Percentiles rank a stretch among this genome's conserved stretches.
Conservation (phyloP, 2,113 vertebrate species). For the Formicarius rufipectus region DNA sequence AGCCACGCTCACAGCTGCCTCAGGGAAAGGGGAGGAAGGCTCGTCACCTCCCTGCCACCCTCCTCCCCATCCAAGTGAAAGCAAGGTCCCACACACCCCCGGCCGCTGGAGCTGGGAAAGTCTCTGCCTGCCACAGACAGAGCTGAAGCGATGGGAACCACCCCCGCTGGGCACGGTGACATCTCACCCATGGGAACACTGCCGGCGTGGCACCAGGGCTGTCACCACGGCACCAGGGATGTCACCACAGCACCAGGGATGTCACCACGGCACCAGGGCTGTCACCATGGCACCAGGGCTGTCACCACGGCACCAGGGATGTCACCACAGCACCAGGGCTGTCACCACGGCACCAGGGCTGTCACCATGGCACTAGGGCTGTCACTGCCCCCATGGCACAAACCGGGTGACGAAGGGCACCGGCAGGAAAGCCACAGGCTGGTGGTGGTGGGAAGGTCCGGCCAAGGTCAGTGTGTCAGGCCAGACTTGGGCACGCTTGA, state of each 20-base stretch:
- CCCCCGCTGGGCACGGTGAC: not conserved
- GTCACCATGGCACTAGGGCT: not conserved
- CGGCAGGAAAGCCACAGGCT: not conserved
- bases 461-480: accelerated
- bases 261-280: not conserved
- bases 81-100: not conserved
- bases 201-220: not conserved
- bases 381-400: not conserved
- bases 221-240: not conserved
- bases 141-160: not conserved
- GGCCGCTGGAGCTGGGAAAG: not conserved
- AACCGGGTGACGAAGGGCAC: accelerated
- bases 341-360: not conserved
- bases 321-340: not conserved
- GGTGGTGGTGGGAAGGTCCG: accelerated
- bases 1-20: not conserved
- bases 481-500: accelerated
- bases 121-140: slow-evolving; percentile 17
- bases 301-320: not conserved
- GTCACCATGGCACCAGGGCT: not conserved
- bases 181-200: slow-evolving; percentile 20
- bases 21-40: not conserved
- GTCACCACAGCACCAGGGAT: not conserved
- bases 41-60: slow-evolving; percentile 2
- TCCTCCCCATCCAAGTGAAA: not conserved